Base-by-base conservation (phyloP, 1,140 invertebrate genomes). In the Wasmannia auropunctata region DNA sequence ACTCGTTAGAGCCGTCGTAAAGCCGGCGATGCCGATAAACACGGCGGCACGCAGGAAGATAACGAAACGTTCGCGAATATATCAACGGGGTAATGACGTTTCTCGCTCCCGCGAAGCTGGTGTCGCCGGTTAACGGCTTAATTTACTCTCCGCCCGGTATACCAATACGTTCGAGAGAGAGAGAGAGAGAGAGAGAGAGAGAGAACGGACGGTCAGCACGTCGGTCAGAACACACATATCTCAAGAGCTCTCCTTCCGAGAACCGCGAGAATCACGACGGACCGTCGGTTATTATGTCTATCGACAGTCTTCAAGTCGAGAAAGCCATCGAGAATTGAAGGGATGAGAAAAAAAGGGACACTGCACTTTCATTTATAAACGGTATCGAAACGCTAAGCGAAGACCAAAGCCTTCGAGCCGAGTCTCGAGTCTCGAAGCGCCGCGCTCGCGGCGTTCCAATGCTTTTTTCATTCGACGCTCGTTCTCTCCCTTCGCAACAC, bases 1-100 rank as follows among this genome's bases (percentile, higher is more conserved):
- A 70, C 51, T 81, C 79, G 79, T 83, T 72, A 83, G 40, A 83
- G 34, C 25, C 63, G 22, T 43, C 49, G 63, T 81, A 70, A 70
- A 81, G 19, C 22, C 11, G 37, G 28, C 25, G 14, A 22, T 43
- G 25, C 37, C 65, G 79, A 83, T 83, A 72, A 83, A 83, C 51
- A 43, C 22, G 19, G 19, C 10, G 37, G 37, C 22, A 49, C 22
- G 49, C 79, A 14, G 54, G n/a, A 46, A 72, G 79, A 83, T 83
- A 72, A 72, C 40, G 76, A 51, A 79, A 65, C 25, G 67, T 31
- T n/a, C 34, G 28, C 22, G 67, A 3, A 4, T 72, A 58, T 34
- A 58, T 83, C 67, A 46, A 43, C n/a, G 19, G 34, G 11, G 2
- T 58, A 58, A 81, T 51, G 37, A 81, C 62, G 62, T 43, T 69